Conservation (phyloP, 2,113 vertebrate species). For the Tapirus terrestris region DNA sequence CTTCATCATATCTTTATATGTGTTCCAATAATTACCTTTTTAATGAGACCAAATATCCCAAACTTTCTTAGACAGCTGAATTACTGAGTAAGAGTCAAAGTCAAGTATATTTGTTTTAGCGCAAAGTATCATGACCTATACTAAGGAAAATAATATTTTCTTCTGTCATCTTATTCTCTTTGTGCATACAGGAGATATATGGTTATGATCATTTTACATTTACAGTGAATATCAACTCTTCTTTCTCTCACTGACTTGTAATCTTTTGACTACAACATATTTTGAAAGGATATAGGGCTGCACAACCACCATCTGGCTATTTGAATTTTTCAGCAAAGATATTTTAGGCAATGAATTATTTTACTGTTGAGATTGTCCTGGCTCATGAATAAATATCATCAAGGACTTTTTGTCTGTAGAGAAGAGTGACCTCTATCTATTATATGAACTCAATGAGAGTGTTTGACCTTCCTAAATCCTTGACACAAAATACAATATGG, state of each 20-base stretch:
- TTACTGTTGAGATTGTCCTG: slow-evolving; percentile 49
- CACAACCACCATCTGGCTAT: slow-evolving; percentile 50
- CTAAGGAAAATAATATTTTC: neutral
- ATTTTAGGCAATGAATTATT: slow-evolving; percentile 72
- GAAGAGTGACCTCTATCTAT: slow-evolving; percentile 68
- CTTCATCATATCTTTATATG: neutral
- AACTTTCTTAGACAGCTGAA: slow-evolving; percentile 9
- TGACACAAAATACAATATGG: slow-evolving; percentile 47
- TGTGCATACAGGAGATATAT: neutral
- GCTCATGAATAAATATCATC: slow-evolving; percentile 80
- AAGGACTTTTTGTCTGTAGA: slow-evolving; percentile 59
- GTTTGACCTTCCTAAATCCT: slow-evolving; percentile 72
- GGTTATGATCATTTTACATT: neutral
- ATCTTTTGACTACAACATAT: slow-evolving; percentile 51
- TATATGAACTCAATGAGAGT: slow-evolving; percentile 49
- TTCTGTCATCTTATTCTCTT: neutral
- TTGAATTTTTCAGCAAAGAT: slow-evolving; percentile 71
- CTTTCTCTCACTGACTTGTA: neutral
- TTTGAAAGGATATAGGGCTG: slow-evolving; percentile 39
- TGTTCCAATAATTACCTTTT: slow-evolving; percentile 34
- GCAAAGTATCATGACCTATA: neutral
- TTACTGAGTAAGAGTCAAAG: neutral
- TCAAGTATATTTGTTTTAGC: neutral
- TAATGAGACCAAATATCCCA: neutral
- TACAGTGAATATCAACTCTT: neutral